Evolutionary conservation across 1,140 invertebrate genomes (phyloP).

Genomic region (Lepidurus couesii): DNA sequence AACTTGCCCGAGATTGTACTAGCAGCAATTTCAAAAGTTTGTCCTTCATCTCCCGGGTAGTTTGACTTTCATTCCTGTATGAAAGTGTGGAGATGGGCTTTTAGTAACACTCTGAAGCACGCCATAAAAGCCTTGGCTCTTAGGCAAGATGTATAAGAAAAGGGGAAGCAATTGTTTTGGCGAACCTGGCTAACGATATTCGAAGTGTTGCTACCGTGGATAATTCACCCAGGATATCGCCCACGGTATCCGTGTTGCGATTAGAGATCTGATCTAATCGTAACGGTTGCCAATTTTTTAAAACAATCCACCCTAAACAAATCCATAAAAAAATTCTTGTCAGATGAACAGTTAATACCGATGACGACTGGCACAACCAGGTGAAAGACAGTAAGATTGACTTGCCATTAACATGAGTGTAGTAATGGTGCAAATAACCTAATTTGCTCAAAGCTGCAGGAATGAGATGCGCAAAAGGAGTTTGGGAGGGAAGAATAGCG

Average conservation of each 20-base stretch:
- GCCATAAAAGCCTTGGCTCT: conserved; percentile 5
- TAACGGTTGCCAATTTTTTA: conserved; percentile 90
- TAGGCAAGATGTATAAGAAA: conserved; percentile 29
- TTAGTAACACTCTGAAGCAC: conserved; percentile 5
- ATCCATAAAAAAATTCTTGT: conserved; percentile 35
- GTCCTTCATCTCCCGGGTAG: conserved; percentile 81
- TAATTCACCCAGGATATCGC: conserved; percentile 85
- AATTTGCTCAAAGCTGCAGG: conserved; percentile 67
- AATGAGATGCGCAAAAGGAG: conserved; percentile 76
- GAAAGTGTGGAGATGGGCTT: background rate
- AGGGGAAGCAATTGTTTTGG: background rate
- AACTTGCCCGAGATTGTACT: conserved; percentile 75
- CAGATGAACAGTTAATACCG: conserved; percentile 26
- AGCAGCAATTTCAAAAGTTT: conserved; percentile 82
- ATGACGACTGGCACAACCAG: background rate
- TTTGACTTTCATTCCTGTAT: conserved; percentile 37
- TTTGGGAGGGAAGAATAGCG: conserved; percentile 84
- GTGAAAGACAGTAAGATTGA: background rate
- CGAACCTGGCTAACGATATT: conserved; percentile 75
- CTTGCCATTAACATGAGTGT: conserved; percentile 69
- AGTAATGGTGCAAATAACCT: conserved; percentile 68
- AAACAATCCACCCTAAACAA: conserved; percentile 68
- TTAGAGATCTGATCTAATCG: conserved; percentile 84
- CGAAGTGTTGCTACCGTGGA: conserved; percentile 82
- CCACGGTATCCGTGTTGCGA: conserved; percentile 73